phyloP scores from a whole-genome alignment of 2,797 vertebrate genomes.

The Netta rufina region DNA sequence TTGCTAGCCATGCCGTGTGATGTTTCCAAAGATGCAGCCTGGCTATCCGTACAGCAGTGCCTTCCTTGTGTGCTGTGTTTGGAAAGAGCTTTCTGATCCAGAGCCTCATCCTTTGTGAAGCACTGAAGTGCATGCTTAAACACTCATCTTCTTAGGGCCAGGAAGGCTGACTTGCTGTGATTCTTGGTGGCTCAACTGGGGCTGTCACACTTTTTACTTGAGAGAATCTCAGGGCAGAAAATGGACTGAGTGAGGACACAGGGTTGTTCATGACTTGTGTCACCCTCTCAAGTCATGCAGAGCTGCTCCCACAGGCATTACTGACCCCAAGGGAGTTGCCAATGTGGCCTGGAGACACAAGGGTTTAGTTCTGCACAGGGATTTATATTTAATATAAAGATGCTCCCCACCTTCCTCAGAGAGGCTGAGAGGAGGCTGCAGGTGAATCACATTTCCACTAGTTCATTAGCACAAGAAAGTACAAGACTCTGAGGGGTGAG shows the following conservation, averaged over 20 bases:
- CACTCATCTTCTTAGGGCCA: slow-evolving; percentile 22
- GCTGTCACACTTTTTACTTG: background rate
- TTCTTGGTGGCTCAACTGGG: slow-evolving; percentile 1
- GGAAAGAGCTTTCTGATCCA: slow-evolving; percentile 60
- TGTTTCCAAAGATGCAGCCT: slow-evolving; percentile 16
- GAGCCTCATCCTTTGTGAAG: background rate
- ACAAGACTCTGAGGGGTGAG: background rate
- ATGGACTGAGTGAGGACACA: background rate
- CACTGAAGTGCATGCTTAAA: slow-evolving; percentile 68
- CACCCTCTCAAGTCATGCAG: background rate
- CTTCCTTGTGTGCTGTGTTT: slow-evolving; percentile 48
- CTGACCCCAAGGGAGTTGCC: background rate
- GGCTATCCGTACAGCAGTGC: background rate
- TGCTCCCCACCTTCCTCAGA: background rate
- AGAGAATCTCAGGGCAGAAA: background rate
- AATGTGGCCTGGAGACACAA: too few relatives aligned
- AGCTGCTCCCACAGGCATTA: background rate
- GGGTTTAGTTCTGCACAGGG: background rate
- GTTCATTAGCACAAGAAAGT: background rate
- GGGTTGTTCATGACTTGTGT: background rate
- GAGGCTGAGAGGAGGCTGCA: background rate
- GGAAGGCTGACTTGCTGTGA: background rate
- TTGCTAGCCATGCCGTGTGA: background rate
- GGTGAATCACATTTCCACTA: background rate
- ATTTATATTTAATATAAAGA: background rate